phyloP scores from a whole-genome alignment of 2,888 invertebrate genomes.

The Callosobruchus maculatus region DNA sequence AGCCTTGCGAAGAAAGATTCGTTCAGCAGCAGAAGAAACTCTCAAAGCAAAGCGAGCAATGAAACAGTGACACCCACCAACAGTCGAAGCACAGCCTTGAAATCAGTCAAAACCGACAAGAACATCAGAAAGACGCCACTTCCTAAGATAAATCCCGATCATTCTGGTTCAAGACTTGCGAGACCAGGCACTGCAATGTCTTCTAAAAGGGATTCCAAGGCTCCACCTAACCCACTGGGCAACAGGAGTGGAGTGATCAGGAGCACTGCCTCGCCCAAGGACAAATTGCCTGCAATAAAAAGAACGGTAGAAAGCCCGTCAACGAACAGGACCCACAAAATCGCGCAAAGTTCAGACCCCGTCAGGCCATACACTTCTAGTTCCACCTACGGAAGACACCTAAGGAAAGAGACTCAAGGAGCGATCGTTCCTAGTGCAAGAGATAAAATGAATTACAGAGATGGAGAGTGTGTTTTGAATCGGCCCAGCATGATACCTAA shows the following conservation, averaged over 20 bases:
- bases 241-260: background rate
- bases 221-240: background rate
- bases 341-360: background rate
- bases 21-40: too few species aligned
- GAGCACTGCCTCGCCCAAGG: background rate
- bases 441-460: background rate
- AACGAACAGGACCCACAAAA: background rate
- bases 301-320: background rate
- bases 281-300: background rate
- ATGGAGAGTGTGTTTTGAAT: constrained; percentile 2
- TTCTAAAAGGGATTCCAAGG: background rate
- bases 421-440: background rate
- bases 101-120: too few species aligned
- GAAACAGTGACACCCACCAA: background rate
- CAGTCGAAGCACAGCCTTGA: background rate
- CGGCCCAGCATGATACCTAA: constrained; percentile 14
- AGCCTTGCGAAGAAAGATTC: too few species aligned
- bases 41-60: background rate
- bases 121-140: background rate
- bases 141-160: background rate
- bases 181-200: background rate
- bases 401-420: background rate
- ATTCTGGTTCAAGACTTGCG: background rate
- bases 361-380: background rate
- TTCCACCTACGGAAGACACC: background rate